Base-by-base conservation (phyloP, 53 echinoderm and acorn worm species). In the Temnopleurus reevesii region DNA sequence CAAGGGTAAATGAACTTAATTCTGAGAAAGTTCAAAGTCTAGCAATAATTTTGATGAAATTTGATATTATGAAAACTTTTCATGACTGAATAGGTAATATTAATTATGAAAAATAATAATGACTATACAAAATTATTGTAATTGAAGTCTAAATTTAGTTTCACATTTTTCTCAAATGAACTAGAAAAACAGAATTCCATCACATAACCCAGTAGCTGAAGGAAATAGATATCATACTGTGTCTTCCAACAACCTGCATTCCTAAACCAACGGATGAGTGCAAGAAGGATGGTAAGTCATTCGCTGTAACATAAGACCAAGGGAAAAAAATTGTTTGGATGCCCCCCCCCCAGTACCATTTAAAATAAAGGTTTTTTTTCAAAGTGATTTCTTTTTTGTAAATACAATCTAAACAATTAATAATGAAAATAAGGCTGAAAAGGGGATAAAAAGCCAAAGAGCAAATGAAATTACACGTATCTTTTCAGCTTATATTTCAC, bases 151-250 rank as follows among this genome's bases (percentile, higher is more conserved):
- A 25, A 28, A 58, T 58, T 64, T 64, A 26, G 64, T 64, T 64
- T 64, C 64, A 64, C 34, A 18, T 33, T 34, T 31, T 18, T 65
- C 0, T 9, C 27, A 27, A 3, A 31, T 31, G 61, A 30, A 31
- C 59, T 27, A 29, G n/a, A n/a, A 15, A 63, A 63, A 63, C 41
- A 38, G 71, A 71, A 71, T 71, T 71, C 71, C 71, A n/a, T 71
- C 71, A 71, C 71, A 71, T 9, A 8, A 4, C 35, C 21, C 18
- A 0, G 38, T n/a, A 71, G 71, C n/a, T 71, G 41, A 71, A 71
- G 71, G 41, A 41, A n/a, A n/a, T 43, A 4, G 33, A 10, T 63
- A 13, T 17, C 63, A 10, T 31, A 71, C 41, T 71, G 19, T 71
- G 5, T 23, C 43, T 21, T 41, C 4, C 4, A 41, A 7, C 71